Base-by-base conservation (phyloP, 1,140 invertebrate genomes). In the Belonocnema kinseyi region DNA sequence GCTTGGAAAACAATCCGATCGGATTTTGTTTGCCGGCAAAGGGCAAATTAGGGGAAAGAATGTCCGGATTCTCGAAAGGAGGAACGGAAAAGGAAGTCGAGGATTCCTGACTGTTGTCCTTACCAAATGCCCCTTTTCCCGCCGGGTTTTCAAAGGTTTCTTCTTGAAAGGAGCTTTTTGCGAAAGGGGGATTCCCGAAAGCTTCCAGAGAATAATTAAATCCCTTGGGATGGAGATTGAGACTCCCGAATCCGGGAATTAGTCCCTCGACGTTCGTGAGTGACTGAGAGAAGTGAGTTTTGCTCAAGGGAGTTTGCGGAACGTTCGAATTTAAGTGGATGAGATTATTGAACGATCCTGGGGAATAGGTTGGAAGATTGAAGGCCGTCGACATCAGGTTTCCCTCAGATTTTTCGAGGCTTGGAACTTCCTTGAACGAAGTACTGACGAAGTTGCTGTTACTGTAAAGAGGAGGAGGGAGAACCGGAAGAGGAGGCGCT, bases 401-500 rank as follows among this genome's bases (percentile, higher is more conserved):
- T 19, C 71, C 76, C 12, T 89, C 87, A 56, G 76, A 75, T 75
- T 88, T 89, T 72, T 81, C 79, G 14, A 53, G 58, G 71, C 80
- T 70, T n/a, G 75, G 21, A 52, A 46, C 40, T 46, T 90, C 87
- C 8, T 84, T 88, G 76, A 87, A 90, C 21, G 87, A 84, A 17
- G 85, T 84, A 21, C 83, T 82, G 82, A 89, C 81, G 11, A 87
- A 74, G 26, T 76, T 88, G 73, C 83, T 88, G 12, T 80, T 83
- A 72, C 82, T 85, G 50, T 85, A 81, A 40, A 83, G 52, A 14
- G 85, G 76, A 4, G 83, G 74, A 85, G 86, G 79, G 13, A 87
- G 56, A 61, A 89, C 58, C 46, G 89, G 88, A 75, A 90, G 80
- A 8, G 88, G 85, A 58, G 88, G 90, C 40, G 90, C 88, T 83